These are phyloP conservation scores for Habroteleia sp. DNA, from an alignment of 2,888 invertebrate species.

Conservation along the genomic window DNA sequence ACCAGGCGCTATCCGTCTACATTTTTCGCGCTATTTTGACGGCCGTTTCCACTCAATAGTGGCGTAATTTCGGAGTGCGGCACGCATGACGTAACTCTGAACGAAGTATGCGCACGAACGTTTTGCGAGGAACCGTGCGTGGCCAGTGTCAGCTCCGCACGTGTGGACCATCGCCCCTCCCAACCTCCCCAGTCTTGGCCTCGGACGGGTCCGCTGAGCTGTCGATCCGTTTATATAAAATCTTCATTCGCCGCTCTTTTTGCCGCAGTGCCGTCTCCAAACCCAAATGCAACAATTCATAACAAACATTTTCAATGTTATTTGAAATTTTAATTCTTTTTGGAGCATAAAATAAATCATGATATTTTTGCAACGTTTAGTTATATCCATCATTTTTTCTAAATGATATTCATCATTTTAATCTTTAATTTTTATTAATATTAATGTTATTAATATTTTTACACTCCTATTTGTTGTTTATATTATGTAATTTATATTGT, in stretches of 20 bases:
- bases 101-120: conserved; percentile 11
- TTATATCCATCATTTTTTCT: no score
- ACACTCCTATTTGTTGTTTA: no score
- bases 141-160: conserved; percentile 24
- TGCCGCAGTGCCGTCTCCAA: conserved; percentile 10
- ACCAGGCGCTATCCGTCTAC: neutral
- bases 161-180: conserved; percentile 24
- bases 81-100: conserved; percentile 47
- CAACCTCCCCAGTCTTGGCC: neutral
- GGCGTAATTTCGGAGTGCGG: conserved; percentile 14
- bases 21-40: conserved; percentile 22
- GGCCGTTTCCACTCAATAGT: conserved; percentile 8
- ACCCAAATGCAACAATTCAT: no score
- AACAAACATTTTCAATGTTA: no score
- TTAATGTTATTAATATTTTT: no score
- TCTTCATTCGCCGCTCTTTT: conserved; percentile 20
- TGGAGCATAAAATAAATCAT: no score
- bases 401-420: no score
- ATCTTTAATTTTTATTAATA: no score
- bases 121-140: conserved; percentile 25
- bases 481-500: no score
- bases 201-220: neutral
- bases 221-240: conserved; percentile 8
- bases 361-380: no score
- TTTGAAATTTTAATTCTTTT: no score